Conservation (phyloP, 2,797 vertebrate genomes). For the Myotis pilosus region DNA sequence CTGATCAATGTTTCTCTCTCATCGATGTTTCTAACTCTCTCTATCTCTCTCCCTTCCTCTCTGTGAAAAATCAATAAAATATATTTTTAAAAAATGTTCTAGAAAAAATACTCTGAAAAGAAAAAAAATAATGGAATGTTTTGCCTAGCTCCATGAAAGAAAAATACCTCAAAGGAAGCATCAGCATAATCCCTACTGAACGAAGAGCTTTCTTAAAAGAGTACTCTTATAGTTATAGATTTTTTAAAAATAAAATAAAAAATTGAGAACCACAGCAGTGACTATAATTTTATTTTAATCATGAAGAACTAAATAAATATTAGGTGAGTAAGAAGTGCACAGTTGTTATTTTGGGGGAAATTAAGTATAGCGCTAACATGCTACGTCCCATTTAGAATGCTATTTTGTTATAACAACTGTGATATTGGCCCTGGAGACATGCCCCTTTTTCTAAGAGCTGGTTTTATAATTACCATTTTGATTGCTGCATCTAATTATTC, state of each 20-base stretch:
- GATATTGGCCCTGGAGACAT: conserved; percentile 7
- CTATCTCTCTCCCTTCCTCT: no score
- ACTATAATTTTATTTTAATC: conserved; percentile 27
- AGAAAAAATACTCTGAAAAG: not conserved
- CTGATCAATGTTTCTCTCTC: no score
- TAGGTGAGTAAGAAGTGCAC: not conserved
- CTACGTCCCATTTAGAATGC: not conserved
- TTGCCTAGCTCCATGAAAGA: not conserved
- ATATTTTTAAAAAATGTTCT: not conserved
- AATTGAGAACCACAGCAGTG: not conserved
- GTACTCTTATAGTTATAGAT: not conserved
- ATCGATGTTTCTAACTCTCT: no score
- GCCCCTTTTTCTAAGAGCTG: conserved; percentile 30
- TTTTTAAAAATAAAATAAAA: not conserved
- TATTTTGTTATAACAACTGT: conserved; percentile 5
- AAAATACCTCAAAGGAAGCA: not conserved
- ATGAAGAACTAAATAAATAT: conserved; percentile 26
- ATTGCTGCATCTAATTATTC: conserved; percentile 18
- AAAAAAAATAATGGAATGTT: not conserved
- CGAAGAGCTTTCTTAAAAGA: not conserved
- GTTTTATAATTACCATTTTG: conserved; percentile 47
- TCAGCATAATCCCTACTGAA: not conserved
- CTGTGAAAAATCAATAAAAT: no score
- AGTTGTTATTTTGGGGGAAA: conserved; percentile 18
- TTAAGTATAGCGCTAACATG: not conserved